phyloP scores from a whole-genome alignment of 2,113 vertebrate genomes.

The Dasypus novemcinctus region DNA sequence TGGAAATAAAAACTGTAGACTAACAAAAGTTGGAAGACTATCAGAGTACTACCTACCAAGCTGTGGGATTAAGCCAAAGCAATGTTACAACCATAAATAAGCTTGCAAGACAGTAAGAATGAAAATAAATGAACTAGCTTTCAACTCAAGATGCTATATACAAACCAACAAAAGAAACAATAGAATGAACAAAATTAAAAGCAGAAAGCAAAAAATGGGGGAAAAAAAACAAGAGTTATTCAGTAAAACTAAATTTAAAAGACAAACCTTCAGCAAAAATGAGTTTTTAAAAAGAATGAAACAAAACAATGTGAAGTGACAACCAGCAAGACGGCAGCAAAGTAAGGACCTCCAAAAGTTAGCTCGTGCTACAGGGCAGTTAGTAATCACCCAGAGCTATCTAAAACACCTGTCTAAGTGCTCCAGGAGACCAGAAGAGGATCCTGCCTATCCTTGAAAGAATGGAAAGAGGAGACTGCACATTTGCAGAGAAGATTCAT shows the following conservation, averaged over 20 bases:
- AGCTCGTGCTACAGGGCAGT: no score
- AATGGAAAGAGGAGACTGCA: no score
- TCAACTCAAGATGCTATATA: neutral
- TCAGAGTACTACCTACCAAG: neutral
- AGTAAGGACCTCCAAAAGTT: no score
- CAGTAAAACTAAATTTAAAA: conserved; percentile 28
- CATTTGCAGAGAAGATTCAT: no score
- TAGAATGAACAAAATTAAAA: conserved; percentile 18
- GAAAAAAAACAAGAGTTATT: neutral
- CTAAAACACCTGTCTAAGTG: no score
- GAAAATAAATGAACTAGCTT: neutral
- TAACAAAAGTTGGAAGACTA: neutral
- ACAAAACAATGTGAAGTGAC: neutral
- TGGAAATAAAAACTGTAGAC: neutral
- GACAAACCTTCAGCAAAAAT: neutral
- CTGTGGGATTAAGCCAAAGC: neutral
- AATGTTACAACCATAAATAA: neutral
- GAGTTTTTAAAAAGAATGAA: neutral
- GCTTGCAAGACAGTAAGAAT: neutral
- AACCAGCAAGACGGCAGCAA: no score
- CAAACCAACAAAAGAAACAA: neutral
- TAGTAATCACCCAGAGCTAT: no score
- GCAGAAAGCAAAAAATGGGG: neutral
- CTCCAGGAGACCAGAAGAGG: no score
- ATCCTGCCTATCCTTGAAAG: no score